phyloP scores from a whole-genome alignment of 2,888 invertebrate genomes.

The Andrena praecox region DNA sequence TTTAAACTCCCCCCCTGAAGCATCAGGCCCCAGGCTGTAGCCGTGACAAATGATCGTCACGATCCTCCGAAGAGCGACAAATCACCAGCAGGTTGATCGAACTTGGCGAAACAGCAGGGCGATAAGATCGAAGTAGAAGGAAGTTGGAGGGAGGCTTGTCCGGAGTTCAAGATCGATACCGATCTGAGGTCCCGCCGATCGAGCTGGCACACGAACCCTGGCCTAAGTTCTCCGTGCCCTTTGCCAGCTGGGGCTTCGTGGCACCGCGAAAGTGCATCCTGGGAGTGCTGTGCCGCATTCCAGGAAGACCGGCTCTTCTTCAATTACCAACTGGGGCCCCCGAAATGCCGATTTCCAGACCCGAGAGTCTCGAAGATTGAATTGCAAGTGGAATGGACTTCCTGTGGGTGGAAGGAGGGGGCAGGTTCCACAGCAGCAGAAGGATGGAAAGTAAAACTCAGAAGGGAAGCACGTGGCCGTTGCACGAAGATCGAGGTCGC shows the following conservation, averaged over 20 bases:
- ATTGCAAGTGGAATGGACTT: no score
- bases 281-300: constrained; percentile 69
- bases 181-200: constrained; percentile 12
- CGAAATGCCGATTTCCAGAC: no score
- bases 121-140: neutral
- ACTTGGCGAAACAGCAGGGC: neutral
- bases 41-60: constrained; percentile 15
- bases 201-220: constrained; percentile 5
- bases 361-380: no score
- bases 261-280: constrained; percentile 53
- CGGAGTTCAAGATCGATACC: constrained; percentile 5
- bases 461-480: constrained; percentile 45
- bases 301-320: constrained; percentile 23
- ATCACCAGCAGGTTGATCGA: neutral
- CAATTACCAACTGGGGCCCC: neutral
- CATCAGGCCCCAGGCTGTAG: neutral
- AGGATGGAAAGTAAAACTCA: constrained; percentile 31
- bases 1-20: neutral
- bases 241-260: constrained; percentile 54
- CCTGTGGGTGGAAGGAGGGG: neutral
- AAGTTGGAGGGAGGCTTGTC: neutral
- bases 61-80: constrained; percentile 16
- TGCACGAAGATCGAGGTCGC: constrained; percentile 72
- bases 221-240: constrained; percentile 57
- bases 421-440: constrained; percentile 5